Evolutionary conservation across 1,140 invertebrate species (phyloP), one percentile per base, ranked within the genome.

Genomic region (Oppia nitens): DNA sequence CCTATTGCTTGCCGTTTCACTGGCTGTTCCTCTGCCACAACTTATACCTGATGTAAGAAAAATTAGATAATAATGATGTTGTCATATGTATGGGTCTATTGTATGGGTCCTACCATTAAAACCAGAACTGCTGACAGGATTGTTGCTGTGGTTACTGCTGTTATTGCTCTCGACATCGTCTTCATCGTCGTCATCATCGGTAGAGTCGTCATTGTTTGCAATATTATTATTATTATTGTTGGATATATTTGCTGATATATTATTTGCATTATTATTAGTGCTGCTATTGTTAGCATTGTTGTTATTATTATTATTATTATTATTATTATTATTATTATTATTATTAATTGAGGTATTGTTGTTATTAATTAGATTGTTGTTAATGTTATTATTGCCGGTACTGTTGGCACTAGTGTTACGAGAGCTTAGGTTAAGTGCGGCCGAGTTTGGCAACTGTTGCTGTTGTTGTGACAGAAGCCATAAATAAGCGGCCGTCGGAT

Each of bases 391-490:
- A 21, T 23, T 51, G 12, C 49, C 49, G 23, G 17, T 51, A 25
- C 25, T 11, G 24, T 26, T 14, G 27, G 12, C 25, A 26, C 9
- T 45, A 21, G 9, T 26, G 56, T 57, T 57, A 27, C 56, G 56
- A 29, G 45, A 49, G 49, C 49, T 51, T 28, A 57, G 47, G 32
- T 57, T 57, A 20, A 57, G 25, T 26, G 56, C 56, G 2, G 56
- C 56, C 4, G 56, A 45, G 48, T 57, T 57, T 9, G 56, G 56
- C n/a, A 57, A 28, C 17, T 40, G 50, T 47, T 62, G 61, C 27
- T 62, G 61, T 52, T 62, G 61, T 40, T 62, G 61, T 4, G 61
- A 59, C 24, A 62, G 40, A 23, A 61, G 52, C 61, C 57, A 60
- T 48, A 62, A 47, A 60, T 62, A 62, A 29, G 61, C 61, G 26